Percentiles rank a stretch among this genome's conserved stretches.
Conservation (phyloP, 2,113 vertebrate species). For the Cettia cetti region DNA sequence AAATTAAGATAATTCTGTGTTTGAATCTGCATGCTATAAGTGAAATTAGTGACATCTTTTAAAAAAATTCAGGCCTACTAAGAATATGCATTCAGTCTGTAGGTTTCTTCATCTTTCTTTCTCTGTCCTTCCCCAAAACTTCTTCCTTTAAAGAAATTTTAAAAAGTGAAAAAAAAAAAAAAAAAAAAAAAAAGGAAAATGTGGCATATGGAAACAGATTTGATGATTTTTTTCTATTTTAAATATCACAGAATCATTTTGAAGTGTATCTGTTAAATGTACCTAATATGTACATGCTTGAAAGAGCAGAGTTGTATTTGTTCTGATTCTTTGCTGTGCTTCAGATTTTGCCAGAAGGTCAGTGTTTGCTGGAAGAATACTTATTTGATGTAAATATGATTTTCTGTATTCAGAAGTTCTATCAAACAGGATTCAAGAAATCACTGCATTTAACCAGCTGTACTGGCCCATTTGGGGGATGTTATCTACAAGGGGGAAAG, state of each 20-base stretch:
- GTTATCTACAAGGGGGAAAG: background rate
- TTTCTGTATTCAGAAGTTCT: background rate
- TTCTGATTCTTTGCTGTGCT: background rate
- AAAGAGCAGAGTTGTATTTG: background rate
- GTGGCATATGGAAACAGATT: background rate
- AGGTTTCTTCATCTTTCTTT: background rate
- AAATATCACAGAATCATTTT: background rate
- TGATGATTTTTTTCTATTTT: background rate
- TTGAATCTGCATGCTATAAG: background rate
- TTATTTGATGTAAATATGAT: background rate
- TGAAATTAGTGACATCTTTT: background rate
- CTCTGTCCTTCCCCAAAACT: background rate
- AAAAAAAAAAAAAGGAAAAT: background rate
- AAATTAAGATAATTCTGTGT: background rate
- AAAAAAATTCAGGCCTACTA: background rate
- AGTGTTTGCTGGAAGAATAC: background rate
- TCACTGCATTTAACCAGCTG: background rate
- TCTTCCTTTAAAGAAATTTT: background rate
- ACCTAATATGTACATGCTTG: background rate
- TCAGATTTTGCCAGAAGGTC: background rate
- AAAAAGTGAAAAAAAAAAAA: background rate
- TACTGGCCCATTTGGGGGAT: accelerated
- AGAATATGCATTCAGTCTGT: background rate
- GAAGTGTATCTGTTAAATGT: background rate
- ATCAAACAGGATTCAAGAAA: background rate